Evolutionary conservation across 2,888 invertebrate genomes (phyloP), one percentile per base, ranked within the genome.

Genomic region (Troides aeacus): DNA sequence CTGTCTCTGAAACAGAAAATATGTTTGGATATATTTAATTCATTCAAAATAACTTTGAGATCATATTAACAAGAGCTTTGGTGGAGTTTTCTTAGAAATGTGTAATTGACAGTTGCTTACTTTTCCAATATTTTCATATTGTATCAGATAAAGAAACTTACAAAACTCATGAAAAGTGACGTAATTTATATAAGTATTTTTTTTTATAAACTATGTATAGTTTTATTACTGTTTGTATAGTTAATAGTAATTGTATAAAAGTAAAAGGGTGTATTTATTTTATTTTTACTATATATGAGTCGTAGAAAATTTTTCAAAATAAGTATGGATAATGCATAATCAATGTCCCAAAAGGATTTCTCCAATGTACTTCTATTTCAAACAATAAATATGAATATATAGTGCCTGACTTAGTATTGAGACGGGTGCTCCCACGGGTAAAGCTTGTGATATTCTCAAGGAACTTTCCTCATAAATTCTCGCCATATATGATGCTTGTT

Each of bases 401-500:
- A 84, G 82, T 82, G 84, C 79, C 39, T 62, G 64, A 69, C 46
- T 69, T 66, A 82, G 63, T 83, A 85, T 84, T 82, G 81, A 84
- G 81, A 74, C 75, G 79, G 81, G 80, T 72, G 72, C 77, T 80
- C 87, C 84, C 77, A 71, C 74, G 84, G 84, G 89, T 80, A 81
- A 76, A 76, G 81, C 86, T 81, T 82, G 85, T 85, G 88, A 88
- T 86, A 70, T 86, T 84, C 85, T 78, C 84, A 84, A 85, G 86
- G 85, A 92, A 92, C 89, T 92, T 91, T 85, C 81, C 87, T 87
- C 91, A 90, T 92, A 92, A 92, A 92, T 92, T 90, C 87, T 85
- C 85, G 87, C 90, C 89, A 89, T 89, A 89, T 89, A 89, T 90
- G 89, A 92, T 91, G 88, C 89, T 87, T 88, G 90, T 91, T 70